phyloP scores from a whole-genome alignment of 2,113 vertebrate species.

The Mesoclemmys tuberculata region DNA sequence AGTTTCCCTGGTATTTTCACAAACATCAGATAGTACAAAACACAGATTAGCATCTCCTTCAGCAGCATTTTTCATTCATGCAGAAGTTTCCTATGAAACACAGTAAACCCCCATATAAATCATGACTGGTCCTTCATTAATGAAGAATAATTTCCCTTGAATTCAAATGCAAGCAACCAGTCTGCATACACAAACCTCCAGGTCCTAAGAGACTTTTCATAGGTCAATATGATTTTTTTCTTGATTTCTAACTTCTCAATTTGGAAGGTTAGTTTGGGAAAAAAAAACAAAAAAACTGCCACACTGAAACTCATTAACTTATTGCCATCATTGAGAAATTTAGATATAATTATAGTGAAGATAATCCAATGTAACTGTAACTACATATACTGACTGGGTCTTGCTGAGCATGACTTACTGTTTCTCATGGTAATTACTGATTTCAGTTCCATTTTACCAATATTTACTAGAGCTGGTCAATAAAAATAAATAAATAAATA shows the following conservation, averaged over 20 bases:
- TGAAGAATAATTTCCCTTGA: neutral
- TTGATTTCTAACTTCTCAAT: neutral
- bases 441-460: no score
- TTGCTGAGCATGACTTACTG: no score
- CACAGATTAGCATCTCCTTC: neutral
- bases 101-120: neutral
- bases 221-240: neutral
- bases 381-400: no score
- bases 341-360: neutral
- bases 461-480: no score
- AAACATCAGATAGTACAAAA: neutral
- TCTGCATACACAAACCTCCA: neutral
- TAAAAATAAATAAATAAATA: no score
- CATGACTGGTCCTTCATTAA: neutral
- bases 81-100: neutral
- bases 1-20: neutral
- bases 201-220: neutral
- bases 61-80: neutral
- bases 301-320: neutral
- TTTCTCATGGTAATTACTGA: no score
- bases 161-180: neutral
- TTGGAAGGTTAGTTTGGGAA: no score
- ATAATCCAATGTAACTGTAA: neutral
- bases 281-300: no score
- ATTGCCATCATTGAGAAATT: neutral